These are phyloP conservation scores for Sarcophaga carnaria DNA, from an alignment of 2,888 invertebrate species.

Conservation along the genomic window DNA sequence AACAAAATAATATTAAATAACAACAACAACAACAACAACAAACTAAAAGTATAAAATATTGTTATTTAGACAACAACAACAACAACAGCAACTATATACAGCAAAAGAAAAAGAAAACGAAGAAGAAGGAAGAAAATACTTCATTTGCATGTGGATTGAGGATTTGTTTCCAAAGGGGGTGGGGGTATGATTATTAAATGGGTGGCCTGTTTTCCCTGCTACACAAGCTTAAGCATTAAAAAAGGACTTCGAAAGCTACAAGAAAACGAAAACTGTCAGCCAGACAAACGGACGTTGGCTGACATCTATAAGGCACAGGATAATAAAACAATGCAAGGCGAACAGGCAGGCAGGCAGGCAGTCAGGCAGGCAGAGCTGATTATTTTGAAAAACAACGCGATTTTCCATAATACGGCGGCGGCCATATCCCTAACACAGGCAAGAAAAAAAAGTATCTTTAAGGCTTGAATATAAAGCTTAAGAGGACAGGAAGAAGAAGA, in stretches of 20 bases:
- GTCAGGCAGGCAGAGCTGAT: background rate
- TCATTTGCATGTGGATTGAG: constrained; percentile 69
- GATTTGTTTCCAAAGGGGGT: constrained; percentile 72
- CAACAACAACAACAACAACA: constrained; percentile 46
- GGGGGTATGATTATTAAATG: constrained; percentile 81
- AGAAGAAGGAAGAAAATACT: constrained; percentile 3
- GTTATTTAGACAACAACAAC: constrained; percentile 46
- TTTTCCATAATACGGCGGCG: constrained; percentile 50
- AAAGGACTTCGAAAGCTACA: background rate
- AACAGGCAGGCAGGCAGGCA: background rate
- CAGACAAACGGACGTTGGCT: constrained; percentile 3
- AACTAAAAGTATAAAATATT: constrained; percentile 60
- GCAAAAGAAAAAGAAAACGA: constrained; percentile 9
- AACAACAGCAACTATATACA: constrained; percentile 29
- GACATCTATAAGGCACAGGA: background rate
- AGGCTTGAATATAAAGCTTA: constrained; percentile 8
- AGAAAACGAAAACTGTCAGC: constrained; percentile 13
- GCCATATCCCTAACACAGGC: background rate
- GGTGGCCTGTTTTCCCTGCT: constrained; percentile 77
- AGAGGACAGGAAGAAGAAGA: constrained; percentile 18
- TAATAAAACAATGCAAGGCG: background rate
- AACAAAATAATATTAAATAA: constrained; percentile 50
- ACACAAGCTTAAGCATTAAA: background rate
- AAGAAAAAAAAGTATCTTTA: background rate
- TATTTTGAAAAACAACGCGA: constrained; percentile 21